phyloP scores from a whole-genome alignment of 2,888 invertebrate species.

The Rhagonycha lutea region DNA sequence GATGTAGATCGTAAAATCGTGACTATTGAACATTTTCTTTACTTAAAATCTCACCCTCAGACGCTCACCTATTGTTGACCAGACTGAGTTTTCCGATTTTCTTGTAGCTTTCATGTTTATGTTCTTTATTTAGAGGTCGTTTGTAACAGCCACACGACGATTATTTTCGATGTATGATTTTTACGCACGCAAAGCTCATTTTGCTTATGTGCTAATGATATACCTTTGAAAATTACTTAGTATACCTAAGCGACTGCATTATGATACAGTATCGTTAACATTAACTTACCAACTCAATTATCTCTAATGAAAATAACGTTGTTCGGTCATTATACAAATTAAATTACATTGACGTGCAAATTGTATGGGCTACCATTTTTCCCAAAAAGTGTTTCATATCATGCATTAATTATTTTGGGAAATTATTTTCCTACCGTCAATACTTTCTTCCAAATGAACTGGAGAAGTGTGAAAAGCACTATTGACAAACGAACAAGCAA shows the following conservation, averaged over 20 bases:
- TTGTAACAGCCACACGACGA: conserved; percentile 16
- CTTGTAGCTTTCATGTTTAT: conserved; percentile 29
- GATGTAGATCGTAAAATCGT: conserved; percentile 26
- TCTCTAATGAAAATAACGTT: not conserved
- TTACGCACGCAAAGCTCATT: conserved; percentile 23
- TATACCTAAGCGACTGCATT: conserved; percentile 11
- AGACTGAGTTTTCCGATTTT: conserved; percentile 27
- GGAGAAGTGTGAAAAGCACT: not conserved
- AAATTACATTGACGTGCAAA: not conserved
- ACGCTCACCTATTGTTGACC: conserved; percentile 27
- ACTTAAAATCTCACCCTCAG: conserved; percentile 24
- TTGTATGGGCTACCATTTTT: not conserved
- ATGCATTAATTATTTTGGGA: no score
- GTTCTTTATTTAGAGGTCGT: conserved; percentile 26
- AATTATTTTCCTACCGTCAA: no score
- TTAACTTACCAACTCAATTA: not conserved
- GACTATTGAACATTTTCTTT: conserved; percentile 27
- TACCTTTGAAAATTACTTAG: conserved; percentile 12
- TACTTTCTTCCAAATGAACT: not conserved
- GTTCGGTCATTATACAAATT: not conserved
- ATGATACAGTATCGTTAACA: not conserved
- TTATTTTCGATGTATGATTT: conserved; percentile 26
- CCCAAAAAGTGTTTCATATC: not conserved
- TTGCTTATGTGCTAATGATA: conserved; percentile 21
- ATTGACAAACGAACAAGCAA: not conserved